Percentiles rank a stretch among this genome's conserved stretches.
These are phyloP conservation scores for Apamea monoglypha DNA, from an alignment of 2,888 invertebrate genomes.

Conservation along the genomic window DNA sequence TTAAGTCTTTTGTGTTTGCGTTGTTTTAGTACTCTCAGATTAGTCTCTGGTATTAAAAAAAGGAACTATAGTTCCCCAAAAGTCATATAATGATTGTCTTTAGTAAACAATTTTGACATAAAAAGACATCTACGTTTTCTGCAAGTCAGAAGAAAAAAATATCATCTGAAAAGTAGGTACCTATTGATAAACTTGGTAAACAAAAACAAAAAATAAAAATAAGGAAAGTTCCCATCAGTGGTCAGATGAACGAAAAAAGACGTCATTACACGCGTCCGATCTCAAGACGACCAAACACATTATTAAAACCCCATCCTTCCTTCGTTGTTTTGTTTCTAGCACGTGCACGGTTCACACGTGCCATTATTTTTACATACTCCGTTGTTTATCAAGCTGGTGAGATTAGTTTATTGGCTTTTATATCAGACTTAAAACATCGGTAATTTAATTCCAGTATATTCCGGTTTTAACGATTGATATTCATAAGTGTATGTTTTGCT, in stretches of 20 bases:
- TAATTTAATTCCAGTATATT: constrained; percentile 23
- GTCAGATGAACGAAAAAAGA: not conserved
- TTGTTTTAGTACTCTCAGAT: too few species aligned
- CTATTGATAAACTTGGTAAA: not conserved
- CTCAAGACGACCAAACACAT: not conserved
- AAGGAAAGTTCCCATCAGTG: not conserved
- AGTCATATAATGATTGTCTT: not conserved
- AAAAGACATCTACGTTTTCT: not conserved
- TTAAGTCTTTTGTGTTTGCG: too few species aligned
- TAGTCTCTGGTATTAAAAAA: too few species aligned
- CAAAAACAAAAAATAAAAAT: not conserved
- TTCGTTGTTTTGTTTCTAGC: constrained; percentile 12
- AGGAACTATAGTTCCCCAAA: too few species aligned
- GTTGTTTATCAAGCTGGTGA: constrained; percentile 31
- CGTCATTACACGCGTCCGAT: not conserved
- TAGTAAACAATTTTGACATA: not conserved
- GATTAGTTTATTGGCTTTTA: constrained; percentile 33
- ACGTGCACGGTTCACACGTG: constrained; percentile 26
- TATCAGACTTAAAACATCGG: constrained; percentile 31
- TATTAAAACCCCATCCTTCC: not conserved
- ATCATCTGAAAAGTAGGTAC: not conserved
- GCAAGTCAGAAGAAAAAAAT: not conserved
- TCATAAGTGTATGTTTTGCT: not conserved
- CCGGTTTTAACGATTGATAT: constrained; percentile 41
- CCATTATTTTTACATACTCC: constrained; percentile 20